Conservation (phyloP, 2,797 vertebrate species). For the Pantherophis alleghaniensis region DNA sequence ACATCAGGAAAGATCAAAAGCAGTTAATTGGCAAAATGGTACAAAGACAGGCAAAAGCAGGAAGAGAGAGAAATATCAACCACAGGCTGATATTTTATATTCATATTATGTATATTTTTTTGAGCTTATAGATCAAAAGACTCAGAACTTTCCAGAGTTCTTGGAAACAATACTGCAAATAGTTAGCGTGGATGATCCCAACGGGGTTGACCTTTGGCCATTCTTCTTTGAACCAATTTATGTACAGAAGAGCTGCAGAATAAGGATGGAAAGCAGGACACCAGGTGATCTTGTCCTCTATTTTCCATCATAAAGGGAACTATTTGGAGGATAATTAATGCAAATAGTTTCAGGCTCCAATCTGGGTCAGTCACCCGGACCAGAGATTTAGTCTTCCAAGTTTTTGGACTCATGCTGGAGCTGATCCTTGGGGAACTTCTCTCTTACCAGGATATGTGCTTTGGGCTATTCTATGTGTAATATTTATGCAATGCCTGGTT, state of each 20-base stretch:
- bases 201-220: neutral
- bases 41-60: neutral
- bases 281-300: neutral
- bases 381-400: neutral
- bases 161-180: neutral
- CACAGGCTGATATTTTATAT: neutral
- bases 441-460: neutral
- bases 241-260: neutral
- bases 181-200: neutral
- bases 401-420: too few species aligned
- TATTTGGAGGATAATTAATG: neutral
- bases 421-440: neutral
- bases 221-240: neutral
- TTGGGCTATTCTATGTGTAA: neutral
- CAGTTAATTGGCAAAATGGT: neutral
- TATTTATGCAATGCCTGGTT: neutral
- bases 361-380: neutral
- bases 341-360: neutral
- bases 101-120: neutral
- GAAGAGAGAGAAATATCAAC: neutral
- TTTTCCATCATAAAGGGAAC: neutral
- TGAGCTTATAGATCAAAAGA: neutral
- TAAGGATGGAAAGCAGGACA: neutral
- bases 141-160: neutral
- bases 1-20: neutral